Conservation (phyloP, 2,888 invertebrate species). For the Melangyna quadrimaculata region DNA sequence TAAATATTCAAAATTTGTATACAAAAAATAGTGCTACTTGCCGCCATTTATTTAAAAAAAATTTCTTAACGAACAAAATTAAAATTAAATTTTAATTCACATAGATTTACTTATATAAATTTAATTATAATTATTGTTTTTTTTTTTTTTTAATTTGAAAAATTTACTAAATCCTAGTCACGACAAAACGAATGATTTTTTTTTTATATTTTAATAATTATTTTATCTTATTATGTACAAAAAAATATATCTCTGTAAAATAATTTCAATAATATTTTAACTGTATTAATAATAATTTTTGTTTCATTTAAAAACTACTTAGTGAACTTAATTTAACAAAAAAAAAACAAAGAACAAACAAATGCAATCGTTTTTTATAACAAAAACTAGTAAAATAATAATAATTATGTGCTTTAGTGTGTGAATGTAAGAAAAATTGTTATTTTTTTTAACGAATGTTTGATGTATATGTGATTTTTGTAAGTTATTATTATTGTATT, state of each 20-base stretch:
- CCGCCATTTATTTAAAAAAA: slow-evolving; percentile 27
- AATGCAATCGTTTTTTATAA: slow-evolving; percentile 25
- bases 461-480: slow-evolving; percentile 27
- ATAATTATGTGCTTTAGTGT: slow-evolving; percentile 57
- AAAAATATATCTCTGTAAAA: slow-evolving; percentile 49
- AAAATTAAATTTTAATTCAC: background rate
- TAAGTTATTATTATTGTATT: slow-evolving; percentile 23
- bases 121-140: slow-evolving; percentile 33
- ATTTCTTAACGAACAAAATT: slow-evolving; percentile 24
- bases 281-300: slow-evolving; percentile 10
- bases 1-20: slow-evolving; percentile 46
- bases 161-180: slow-evolving; percentile 71
- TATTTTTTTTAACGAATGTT: background rate
- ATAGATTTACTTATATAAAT: background rate
- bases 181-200: slow-evolving; percentile 68
- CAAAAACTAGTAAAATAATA: slow-evolving; percentile 24
- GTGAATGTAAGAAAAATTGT: slow-evolving; percentile 27
- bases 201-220: slow-evolving; percentile 38
- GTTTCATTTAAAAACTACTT: slow-evolving; percentile 27
- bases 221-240: slow-evolving; percentile 61
- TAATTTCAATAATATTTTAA: slow-evolving; percentile 31
- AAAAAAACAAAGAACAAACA: background rate
- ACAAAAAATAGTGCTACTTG: slow-evolving; percentile 30
- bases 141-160: slow-evolving; percentile 62
- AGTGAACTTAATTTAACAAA: background rate